Percentiles rank a stretch among this genome's conserved stretches.
These are phyloP conservation scores for Cichlasoma orientale DNA, from an alignment of 2,797 vertebrate genomes.

Conservation along the genomic window DNA sequence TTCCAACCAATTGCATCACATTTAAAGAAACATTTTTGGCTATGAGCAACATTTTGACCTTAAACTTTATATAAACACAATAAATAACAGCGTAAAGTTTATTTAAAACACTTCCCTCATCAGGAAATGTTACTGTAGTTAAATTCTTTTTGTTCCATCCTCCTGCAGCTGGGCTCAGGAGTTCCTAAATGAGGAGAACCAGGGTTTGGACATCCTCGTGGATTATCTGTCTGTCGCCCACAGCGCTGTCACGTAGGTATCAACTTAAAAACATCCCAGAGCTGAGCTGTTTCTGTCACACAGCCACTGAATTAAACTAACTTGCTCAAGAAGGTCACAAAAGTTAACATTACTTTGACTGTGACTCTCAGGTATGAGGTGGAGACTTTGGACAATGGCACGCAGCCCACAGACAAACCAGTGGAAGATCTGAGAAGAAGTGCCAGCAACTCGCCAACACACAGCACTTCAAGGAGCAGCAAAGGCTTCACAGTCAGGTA, in stretches of 20 bases:
- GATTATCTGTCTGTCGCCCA: conserved; percentile 91
- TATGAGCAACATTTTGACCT: not conserved
- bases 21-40: not conserved
- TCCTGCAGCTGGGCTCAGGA: conserved; percentile 91
- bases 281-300: not conserved
- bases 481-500: conserved; percentile 85
- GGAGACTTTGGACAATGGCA: conserved; percentile 83
- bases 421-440: conserved; percentile 87
- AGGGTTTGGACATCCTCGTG: conserved; percentile 89
- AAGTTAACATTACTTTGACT: not conserved
- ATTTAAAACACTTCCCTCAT: too few relatives aligned
- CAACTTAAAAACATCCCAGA: not conserved
- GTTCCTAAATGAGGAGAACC: conserved; percentile 92
- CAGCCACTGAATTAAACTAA: not conserved
- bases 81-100: not conserved
- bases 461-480: conserved; percentile 69
- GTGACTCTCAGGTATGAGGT: conserved; percentile 80
- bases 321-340: not conserved
- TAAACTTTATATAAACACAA: not conserved
- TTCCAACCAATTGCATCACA: too few relatives aligned
- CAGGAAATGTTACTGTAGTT: not conserved
- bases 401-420: conserved; percentile 73
- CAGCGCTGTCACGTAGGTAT: conserved; percentile 85
- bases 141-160: not conserved
- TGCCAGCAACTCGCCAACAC: conserved; percentile 78